Percentiles rank a stretch among this genome's conserved stretches.
phyloP scores from a whole-genome alignment of 2,888 invertebrate genomes.

The Proisotoma minuta region DNA sequence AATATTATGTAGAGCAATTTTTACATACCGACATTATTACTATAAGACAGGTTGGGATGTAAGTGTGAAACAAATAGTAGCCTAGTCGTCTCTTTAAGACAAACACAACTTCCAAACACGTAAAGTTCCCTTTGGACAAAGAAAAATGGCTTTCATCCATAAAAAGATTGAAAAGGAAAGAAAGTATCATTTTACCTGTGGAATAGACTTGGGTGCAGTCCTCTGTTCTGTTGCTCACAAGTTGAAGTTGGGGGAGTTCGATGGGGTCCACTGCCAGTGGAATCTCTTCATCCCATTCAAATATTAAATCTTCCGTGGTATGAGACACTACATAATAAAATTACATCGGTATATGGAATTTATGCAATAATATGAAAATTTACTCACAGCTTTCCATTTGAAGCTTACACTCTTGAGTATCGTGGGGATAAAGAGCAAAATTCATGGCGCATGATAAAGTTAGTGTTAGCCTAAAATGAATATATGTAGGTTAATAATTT shows the following conservation, averaged over 20 bases:
- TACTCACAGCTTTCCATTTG: slow-evolving; percentile 92
- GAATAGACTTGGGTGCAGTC: slow-evolving; percentile 90
- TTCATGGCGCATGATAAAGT: slow-evolving; percentile 90
- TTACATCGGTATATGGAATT: background rate
- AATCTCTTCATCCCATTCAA: slow-evolving; percentile 87
- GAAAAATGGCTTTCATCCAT: too few relatives aligned
- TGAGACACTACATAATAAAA: slow-evolving; percentile 68
- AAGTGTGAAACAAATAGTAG: slow-evolving; percentile 88
- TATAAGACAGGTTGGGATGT: slow-evolving; percentile 87
- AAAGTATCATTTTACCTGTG: slow-evolving; percentile 60
- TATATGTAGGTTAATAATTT: background rate
- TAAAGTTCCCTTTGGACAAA: slow-evolving; percentile 72
- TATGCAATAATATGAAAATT: background rate
- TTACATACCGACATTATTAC: slow-evolving; percentile 54
- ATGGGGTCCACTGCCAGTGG: slow-evolving; percentile 84
- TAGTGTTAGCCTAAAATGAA: slow-evolving; percentile 62
- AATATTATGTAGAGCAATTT: background rate
- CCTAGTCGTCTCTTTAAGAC: slow-evolving; percentile 81
- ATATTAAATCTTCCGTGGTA: slow-evolving; percentile 88
- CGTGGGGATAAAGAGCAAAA: slow-evolving; percentile 88
- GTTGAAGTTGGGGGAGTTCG: slow-evolving; percentile 79
- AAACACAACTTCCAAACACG: slow-evolving; percentile 85
- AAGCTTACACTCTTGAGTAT: slow-evolving; percentile 87
- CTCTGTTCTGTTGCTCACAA: slow-evolving; percentile 81
- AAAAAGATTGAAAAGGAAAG: background rate